phyloP scores from a whole-genome alignment of 2,797 vertebrate species.

The Sus cebifrons region DNA sequence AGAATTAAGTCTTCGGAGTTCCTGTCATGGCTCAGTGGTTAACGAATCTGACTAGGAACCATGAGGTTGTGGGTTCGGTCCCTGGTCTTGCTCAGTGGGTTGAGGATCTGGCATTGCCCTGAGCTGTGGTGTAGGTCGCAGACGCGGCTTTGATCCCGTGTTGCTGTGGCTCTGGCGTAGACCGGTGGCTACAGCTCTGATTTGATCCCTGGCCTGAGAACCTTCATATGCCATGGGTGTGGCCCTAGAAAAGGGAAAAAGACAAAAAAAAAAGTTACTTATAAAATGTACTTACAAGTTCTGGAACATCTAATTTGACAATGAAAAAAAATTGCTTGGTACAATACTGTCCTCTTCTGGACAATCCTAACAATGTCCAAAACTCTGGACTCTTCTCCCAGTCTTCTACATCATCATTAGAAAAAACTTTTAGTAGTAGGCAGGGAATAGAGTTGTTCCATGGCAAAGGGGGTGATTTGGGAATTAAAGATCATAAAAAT shows the following conservation, averaged over 20 bases:
- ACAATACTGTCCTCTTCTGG: conserved; percentile 82
- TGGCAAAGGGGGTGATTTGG: background rate
- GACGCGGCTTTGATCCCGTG: too few relatives aligned
- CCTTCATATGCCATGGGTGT: too few relatives aligned
- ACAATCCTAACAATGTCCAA: background rate
- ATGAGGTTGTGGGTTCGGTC: too few relatives aligned
- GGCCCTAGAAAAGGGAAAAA: too few relatives aligned
- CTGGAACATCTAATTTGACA: background rate
- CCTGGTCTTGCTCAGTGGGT: too few relatives aligned
- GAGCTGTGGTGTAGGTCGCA: too few relatives aligned
- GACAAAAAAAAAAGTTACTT: background rate
- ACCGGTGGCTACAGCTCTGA: too few relatives aligned
- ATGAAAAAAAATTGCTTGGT: conserved; percentile 8
- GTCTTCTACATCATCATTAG: background rate
- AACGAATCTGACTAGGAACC: too few relatives aligned
- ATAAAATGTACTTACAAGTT: background rate
- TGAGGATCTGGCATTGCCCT: too few relatives aligned
- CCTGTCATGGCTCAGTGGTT: too few relatives aligned
- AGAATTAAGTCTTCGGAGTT: background rate
- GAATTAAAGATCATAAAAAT: background rate
- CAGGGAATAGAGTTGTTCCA: background rate
- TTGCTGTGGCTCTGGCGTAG: too few relatives aligned
- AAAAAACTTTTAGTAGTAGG: background rate
- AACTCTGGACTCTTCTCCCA: background rate
- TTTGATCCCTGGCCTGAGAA: too few relatives aligned